These are phyloP conservation scores for Pungitius pungitius DNA, from an alignment of 2,113 vertebrate species.

Conservation along the genomic window DNA sequence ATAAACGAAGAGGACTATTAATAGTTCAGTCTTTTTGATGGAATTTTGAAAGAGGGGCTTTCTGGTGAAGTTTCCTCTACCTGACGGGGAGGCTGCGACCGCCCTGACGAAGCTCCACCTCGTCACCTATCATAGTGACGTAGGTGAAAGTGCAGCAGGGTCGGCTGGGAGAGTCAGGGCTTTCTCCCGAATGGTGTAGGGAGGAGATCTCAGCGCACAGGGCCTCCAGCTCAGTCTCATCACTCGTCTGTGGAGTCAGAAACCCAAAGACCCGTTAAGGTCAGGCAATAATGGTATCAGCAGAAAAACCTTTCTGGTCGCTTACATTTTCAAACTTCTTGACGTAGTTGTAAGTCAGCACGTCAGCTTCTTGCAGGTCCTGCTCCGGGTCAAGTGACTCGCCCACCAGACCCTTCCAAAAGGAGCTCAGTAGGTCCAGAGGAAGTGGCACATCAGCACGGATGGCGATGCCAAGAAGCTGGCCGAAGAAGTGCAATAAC, in stretches of 20 bases:
- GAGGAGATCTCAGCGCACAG: conserved; percentile 94
- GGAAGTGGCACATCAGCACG: conserved; percentile 95
- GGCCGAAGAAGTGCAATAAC: conserved; percentile 95
- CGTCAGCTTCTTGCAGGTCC: conserved; percentile 94
- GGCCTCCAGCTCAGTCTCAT: conserved; percentile 91
- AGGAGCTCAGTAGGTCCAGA: conserved; percentile 92
- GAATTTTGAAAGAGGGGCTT: neutral
- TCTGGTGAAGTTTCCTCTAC: conserved; percentile 68
- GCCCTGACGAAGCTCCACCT: conserved; percentile 92
- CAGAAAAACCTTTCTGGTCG: neutral
- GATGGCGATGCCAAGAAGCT: conserved; percentile 93
- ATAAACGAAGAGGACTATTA: neutral
- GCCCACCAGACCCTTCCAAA: conserved; percentile 96
- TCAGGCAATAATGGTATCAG: neutral
- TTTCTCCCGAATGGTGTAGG: conserved; percentile 90
- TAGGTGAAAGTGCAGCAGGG: conserved; percentile 96
- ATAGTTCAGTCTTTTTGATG: neutral
- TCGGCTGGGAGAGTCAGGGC: conserved; percentile 91
- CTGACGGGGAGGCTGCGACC: conserved; percentile 89
- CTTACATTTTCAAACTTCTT: conserved; percentile 94
- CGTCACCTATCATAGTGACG: conserved; percentile 91
- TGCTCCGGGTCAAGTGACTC: conserved; percentile 87
- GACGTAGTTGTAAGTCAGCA: conserved; percentile 94
- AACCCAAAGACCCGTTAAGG: conserved; percentile 2
- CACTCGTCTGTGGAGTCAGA: conserved; percentile 80